Base-by-base conservation (phyloP, 2,888 invertebrate species). In the Lycophotia porphyrea region DNA sequence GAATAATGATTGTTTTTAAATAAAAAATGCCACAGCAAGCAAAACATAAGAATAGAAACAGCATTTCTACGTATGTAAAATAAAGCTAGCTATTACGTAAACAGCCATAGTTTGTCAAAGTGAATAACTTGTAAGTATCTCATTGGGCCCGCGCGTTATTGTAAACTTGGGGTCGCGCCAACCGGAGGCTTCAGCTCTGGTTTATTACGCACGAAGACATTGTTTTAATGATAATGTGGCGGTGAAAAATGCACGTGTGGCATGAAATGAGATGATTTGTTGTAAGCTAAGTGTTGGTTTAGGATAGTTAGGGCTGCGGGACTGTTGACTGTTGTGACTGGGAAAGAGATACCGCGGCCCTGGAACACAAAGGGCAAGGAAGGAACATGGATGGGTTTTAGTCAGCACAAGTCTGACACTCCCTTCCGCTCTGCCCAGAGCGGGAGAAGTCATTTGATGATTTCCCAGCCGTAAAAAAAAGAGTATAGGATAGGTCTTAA, bases 121-220 rank as follows among this genome's bases (percentile, higher is more conserved):
- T 34, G 73, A 70, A 73, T 70, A 69, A 70, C 69, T 65, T 65
- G 64, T 76, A 65, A 73, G 55, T 73, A 64, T 52, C 58, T 71
- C 70, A 74, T 75, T 74, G 67, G 52, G 63, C 36, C 27, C 71
- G 61, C 70, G 80, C 65, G 60, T 73, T 81, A 74, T 81, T 42
- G 36, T 49, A 66, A 60, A 78, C 78, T 86, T 86, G 86, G 84
- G 74, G 63, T 31, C 64, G 13, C 58, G 86, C 86, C 86, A 86
- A 82, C 76, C 78, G 74, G 72, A 66, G 64, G 21, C 24, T 27
- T 65, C 52, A 76, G 44, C 61, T 69, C 73, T 34, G 69, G 67
- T 81, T 75, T 71, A 67, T 78, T 84, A 74, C 63, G 58, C 79
- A 74, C 55, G 61, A 60, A 64, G 58, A 78, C 70, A 60, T 67